A percentile compares a stretch with the other conserved stretches of the same genome.
phyloP scores from a whole-genome alignment of 1,140 invertebrate genomes.

The Pogonomyrmex barbatus region DNA sequence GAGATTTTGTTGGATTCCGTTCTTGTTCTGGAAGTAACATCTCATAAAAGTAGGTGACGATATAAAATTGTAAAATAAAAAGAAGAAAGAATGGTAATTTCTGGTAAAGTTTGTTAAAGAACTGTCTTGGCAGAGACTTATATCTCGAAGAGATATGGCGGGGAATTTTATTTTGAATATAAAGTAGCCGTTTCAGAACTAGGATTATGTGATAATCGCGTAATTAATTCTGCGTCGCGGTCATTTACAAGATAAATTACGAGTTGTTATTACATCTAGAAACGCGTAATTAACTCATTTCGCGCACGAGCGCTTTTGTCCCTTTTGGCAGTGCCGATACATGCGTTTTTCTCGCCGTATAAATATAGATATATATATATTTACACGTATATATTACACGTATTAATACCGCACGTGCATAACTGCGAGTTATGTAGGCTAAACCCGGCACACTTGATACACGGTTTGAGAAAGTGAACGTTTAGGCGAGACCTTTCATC shows the following conservation, averaged over 20 bases:
- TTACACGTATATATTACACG: not conserved
- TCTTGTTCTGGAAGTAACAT: not conserved
- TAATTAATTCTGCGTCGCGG: not conserved
- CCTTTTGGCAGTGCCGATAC: not conserved
- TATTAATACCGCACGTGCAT: not conserved
- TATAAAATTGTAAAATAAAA: not conserved
- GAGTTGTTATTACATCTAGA: slow-evolving; percentile 6
- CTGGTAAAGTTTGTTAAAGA: not conserved
- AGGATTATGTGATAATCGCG: slow-evolving; percentile 19
- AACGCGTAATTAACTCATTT: slow-evolving; percentile 30
- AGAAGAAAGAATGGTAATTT: not conserved
- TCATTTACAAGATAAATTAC: slow-evolving; percentile 10
- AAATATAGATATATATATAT: not conserved
- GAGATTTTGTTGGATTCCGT: slow-evolving; percentile 17
- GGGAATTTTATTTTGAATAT: not conserved
- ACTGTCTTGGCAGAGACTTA: not conserved
- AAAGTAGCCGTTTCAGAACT: not conserved
- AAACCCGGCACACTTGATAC: slow-evolving; percentile 30
- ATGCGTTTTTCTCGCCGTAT: not conserved
- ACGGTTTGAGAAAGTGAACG: slow-evolving; percentile 60
- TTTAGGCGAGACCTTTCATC: slow-evolving; percentile 56
- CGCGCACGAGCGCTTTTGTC: not conserved
- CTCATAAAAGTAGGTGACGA: not conserved
- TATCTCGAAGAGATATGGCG: not conserved
- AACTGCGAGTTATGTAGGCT: slow-evolving; percentile 30